Evolutionary conservation across 1,140 invertebrate genomes (phyloP), one percentile per base, ranked within the genome.

Genomic region (Maconellicoccus hirsutus): DNA sequence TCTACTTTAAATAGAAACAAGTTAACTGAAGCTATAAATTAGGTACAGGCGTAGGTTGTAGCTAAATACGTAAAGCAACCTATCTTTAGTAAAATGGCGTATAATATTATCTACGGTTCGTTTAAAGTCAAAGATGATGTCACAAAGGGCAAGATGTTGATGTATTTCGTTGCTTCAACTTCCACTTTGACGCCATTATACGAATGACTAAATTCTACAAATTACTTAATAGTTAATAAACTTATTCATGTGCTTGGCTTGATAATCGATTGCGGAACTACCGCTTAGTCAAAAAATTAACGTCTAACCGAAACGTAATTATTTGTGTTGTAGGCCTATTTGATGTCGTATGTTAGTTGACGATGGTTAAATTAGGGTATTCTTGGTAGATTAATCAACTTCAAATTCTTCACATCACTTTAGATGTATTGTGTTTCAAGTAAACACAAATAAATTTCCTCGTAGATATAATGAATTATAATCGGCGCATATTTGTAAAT

Each of bases 101-200:
- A 14, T 14, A 19, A 52, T 66, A 66, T 66, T 66, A 66, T 25
- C 61, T 19, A 66, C 61, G 25, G 61, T 26, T 66, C 61, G 61
- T 66, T 66, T 66, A 66, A 23, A 66, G 61, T 66, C 61, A 66
- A 66, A 66, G 61, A 26, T 66, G 61, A 66, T 66, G 61, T 66
- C 61, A 66, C 61, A 66, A 23, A 66, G 25, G 25, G 61, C 61
- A 26, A 66, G 61, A 66, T 66, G 61, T 66, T 66, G 61, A 66
- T 66, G 61, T 66, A 66, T 66, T 25, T 66, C 4, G 21, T 66
- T 25, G 16, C 61, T 66, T 61, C 59, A 19, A 61, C 4, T 16
- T 61, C 21, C 21, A 61, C 59, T 61, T 66, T 66, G 61, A 66
- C 25, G 61, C 61, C 25, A 66, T 66, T 66, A 23, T 66, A 23